A percentile compares a stretch with the other conserved stretches of the same genome.
These are phyloP conservation scores for Tipula helvola DNA, from an alignment of 2,888 invertebrate species.

Conservation along the genomic window DNA sequence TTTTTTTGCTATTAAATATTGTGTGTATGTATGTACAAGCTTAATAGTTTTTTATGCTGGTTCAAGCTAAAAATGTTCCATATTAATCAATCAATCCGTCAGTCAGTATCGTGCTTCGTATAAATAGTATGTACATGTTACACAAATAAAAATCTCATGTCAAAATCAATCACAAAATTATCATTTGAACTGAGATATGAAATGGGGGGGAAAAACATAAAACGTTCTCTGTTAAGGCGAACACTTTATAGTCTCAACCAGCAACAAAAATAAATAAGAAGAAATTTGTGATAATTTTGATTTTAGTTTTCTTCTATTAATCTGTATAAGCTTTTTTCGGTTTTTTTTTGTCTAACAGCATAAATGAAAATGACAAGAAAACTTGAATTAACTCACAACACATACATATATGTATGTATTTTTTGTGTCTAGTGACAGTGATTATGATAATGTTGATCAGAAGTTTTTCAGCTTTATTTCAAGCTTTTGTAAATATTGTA, in stretches of 20 bases:
- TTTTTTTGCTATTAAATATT: background rate
- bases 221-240: background rate
- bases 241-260: background rate
- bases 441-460: background rate
- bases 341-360: background rate
- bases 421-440: background rate
- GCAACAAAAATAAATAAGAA: background rate
- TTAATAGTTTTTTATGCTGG: background rate
- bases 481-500: background rate
- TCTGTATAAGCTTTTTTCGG: background rate
- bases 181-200: background rate
- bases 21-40: background rate
- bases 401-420: background rate
- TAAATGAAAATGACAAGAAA: background rate
- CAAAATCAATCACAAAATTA: background rate
- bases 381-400: background rate
- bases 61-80: background rate
- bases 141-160: background rate
- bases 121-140: background rate
- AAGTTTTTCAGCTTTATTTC: background rate
- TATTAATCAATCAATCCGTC: background rate
- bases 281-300: background rate
- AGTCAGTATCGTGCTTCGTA: background rate
- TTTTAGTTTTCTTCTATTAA: background rate
- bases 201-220: background rate